phyloP scores from a whole-genome alignment of 2,797 vertebrate genomes.

The Lacerta agilis region DNA sequence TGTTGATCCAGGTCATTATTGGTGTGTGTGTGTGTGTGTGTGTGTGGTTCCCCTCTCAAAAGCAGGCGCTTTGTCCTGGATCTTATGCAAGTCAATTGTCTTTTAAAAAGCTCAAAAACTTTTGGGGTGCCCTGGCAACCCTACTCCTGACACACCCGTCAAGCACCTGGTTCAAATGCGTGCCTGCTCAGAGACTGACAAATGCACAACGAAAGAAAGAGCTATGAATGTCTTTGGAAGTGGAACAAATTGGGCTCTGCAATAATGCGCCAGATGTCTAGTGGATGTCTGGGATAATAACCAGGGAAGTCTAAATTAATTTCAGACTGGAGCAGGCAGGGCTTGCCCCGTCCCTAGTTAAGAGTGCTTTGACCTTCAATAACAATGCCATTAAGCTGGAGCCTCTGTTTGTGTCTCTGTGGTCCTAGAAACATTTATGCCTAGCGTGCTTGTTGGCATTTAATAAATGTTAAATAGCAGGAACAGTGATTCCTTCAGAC shows the following conservation, averaged over 20 bases:
- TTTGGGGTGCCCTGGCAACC: too few species aligned
- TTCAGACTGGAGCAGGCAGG: slow-evolving; percentile 5
- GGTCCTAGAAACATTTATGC: not conserved
- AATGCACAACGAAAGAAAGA: not conserved
- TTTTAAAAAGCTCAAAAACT: too few species aligned
- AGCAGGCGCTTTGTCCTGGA: too few species aligned
- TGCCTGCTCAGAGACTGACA: not conserved
- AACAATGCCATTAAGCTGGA: slow-evolving; percentile 10
- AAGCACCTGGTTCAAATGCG: not conserved
- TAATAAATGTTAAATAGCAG: slow-evolving; percentile 34
- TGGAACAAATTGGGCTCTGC: not conserved
- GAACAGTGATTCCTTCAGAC: not conserved
- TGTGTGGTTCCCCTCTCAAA: too few species aligned
- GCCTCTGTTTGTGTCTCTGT: slow-evolving; percentile 12
- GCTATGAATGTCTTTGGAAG: not conserved
- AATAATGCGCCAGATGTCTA: not conserved
- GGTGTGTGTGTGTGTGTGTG: too few species aligned
- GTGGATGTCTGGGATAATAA: slow-evolving; percentile 7
- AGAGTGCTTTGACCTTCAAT: slow-evolving; percentile 28
- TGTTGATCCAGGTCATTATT: not conserved
- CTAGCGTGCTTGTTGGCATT: slow-evolving; percentile 26
- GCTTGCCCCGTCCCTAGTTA: not conserved
- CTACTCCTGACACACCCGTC: too few species aligned
- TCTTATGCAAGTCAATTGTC: too few species aligned
- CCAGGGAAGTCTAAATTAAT: slow-evolving; percentile 15